Conservation (phyloP, 2,113 vertebrate genomes). For the Dolichallabes microphthalmus region DNA sequence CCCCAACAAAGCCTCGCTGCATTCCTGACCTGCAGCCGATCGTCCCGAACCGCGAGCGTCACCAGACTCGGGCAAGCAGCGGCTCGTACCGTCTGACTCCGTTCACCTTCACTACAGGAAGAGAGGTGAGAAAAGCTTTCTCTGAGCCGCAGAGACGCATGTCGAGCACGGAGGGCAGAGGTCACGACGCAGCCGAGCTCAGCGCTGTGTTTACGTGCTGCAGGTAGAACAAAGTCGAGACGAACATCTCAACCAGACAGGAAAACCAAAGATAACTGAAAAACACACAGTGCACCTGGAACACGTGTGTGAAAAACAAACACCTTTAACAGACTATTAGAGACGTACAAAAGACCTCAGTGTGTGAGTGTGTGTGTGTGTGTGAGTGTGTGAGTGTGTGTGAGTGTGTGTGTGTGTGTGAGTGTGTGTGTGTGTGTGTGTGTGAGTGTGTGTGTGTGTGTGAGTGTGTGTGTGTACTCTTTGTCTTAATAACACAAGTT, state of each 20-base stretch:
- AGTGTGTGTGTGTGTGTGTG: background rate
- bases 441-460: background rate
- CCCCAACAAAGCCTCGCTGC: too few species aligned
- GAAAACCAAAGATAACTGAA: constrained; percentile 52
- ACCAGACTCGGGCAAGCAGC: background rate
- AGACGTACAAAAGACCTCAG: background rate
- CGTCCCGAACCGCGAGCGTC: background rate
- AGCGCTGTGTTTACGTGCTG: background rate
- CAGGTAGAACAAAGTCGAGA: background rate
- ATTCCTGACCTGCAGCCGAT: background rate
- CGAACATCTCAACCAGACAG: constrained; percentile 37
- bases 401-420: background rate
- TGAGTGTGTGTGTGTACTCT: background rate
- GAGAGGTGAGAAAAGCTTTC: background rate
- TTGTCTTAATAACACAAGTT: background rate
- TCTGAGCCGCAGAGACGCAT: background rate
- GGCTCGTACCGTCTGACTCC: background rate
- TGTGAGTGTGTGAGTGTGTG: background rate
- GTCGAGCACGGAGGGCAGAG: background rate
- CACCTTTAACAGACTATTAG: background rate
- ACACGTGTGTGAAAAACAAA: background rate
- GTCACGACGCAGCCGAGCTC: background rate
- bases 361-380: background rate
- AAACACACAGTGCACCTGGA: background rate
- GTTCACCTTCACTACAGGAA: constrained; percentile 3